Evolutionary conservation across 2,888 invertebrate genomes (phyloP), one percentile per base, ranked within the genome.

Genomic region (Melinopterus prodromus): DNA sequence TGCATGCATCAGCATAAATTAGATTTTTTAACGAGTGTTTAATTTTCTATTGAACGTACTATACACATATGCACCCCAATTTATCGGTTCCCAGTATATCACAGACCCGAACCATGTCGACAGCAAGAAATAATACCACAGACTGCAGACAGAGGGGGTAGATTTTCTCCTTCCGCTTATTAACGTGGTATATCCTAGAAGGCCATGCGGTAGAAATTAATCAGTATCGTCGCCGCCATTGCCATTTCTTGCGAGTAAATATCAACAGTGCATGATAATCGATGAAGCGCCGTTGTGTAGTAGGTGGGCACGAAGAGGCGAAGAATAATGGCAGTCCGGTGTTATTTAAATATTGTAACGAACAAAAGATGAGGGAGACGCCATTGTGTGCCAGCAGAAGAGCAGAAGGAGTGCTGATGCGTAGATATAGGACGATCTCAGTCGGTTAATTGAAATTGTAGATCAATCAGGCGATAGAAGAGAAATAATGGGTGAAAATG

Each of bases 401-500:
- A 53, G 53, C 53, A 53, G 53, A 53, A 53, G 53, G 53, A 53
- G 53, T 53, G 53, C 53, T 53, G 53, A 53, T 53, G 53, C 53
- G 12, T 53, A 2, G 53, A 53, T 53, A 53, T 12, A 53, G 53
- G 12, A 53, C 53, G 53, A 53, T 53, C 53, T 53, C 53, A 9
- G 9, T 53, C 5, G 53, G 53, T 53, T 53, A 53, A 53, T 53
- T 53, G 53, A 53, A 53, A 53, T 53, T 53, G 53, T 53, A 53
- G 53, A 53, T 53, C 53, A 53, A 53, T 53, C 53, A 53, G 53
- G 53, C 53, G 53, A 53, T 53, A 53, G 7, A 53, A 53, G 53
- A 9, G 53, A 53, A 53, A 53, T 53, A 53, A 53, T 53, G 53
- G 53, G 7, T 53, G 53, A 53, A 53, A 53, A 53, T 53, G 53